Evolutionary conservation across 2,888 invertebrate species (phyloP).

Genomic region (Cheilosia variabilis): DNA sequence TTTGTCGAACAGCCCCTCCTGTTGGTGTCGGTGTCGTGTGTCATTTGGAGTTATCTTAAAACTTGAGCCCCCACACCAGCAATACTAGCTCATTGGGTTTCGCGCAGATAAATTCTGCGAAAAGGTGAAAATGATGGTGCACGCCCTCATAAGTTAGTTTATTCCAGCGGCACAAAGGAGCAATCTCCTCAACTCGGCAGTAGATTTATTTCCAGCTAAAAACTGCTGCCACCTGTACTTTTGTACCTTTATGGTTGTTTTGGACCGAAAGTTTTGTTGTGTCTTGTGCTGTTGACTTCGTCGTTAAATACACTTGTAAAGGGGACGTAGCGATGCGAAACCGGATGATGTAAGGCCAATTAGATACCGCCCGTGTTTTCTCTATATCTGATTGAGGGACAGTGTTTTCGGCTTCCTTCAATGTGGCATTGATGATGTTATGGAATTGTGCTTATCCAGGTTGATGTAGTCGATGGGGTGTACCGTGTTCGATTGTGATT

Average conservation of each 20-base stretch:
- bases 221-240: not conserved
- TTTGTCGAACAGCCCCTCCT: not conserved
- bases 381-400: conserved; percentile 32
- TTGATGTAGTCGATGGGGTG: too few relatives aligned
- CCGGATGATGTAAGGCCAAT: conserved; percentile 37
- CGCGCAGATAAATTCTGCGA: conserved; percentile 8
- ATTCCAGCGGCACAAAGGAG: conserved; percentile 18
- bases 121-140: conserved; percentile 7
- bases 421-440: not conserved
- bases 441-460: too few relatives aligned
- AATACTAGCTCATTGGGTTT: conserved; percentile 26
- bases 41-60: conserved; percentile 41
- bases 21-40: not conserved
- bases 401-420: not conserved
- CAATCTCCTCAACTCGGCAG: not conserved
- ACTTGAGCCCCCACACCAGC: conserved; percentile 10
- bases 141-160: conserved; percentile 20
- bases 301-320: not conserved
- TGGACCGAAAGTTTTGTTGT: not conserved
- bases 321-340: conserved; percentile 12
- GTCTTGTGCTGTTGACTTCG: not conserved
- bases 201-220: conserved; percentile 6
- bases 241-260: not conserved
- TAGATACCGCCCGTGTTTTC: conserved; percentile 32
- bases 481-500: too few relatives aligned